These are phyloP conservation scores for Charina bottae DNA, from an alignment of 2,113 vertebrate genomes.

Conservation along the genomic window DNA sequence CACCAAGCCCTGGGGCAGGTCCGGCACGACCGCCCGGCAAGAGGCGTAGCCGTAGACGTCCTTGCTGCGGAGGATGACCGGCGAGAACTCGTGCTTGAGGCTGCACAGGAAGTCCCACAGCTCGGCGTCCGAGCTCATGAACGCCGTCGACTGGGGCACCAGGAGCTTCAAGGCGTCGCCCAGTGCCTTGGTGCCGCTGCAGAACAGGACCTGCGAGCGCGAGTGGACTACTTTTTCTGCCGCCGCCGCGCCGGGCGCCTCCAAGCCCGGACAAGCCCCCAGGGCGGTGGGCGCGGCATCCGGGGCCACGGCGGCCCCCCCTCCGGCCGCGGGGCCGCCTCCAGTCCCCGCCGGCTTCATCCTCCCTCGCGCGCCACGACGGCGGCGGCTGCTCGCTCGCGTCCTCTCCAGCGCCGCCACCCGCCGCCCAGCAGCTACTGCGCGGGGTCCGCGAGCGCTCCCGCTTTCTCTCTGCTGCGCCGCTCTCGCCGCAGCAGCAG, in stretches of 20 bases:
- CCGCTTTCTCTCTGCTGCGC: background rate
- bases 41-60: conserved; percentile 81
- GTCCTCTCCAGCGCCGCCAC: conserved; percentile 30
- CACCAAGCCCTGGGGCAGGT: conserved; percentile 48
- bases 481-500: background rate
- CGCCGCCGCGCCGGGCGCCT: conserved; percentile 29
- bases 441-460: background rate
- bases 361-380: conserved; percentile 38
- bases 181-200: conserved; percentile 71
- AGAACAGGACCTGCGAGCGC: conserved; percentile 75
- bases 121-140: conserved; percentile 82
- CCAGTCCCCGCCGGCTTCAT: conserved; percentile 58
- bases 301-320: background rate
- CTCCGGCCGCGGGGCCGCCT: conserved; percentile 25
- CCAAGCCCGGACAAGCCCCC: too few relatives aligned
- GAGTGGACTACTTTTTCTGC: conserved; percentile 81
- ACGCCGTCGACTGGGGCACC: conserved; percentile 80
- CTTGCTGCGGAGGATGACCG: conserved; percentile 80
- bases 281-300: background rate
- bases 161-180: conserved; percentile 80
- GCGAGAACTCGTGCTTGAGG: conserved; percentile 80
- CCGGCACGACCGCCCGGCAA: conserved; percentile 76
- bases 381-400: conserved; percentile 29
- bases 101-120: conserved; percentile 84
- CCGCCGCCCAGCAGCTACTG: conserved; percentile 53